Base-by-base conservation (phyloP, 2,797 vertebrate genomes). In the Acipenser transmontanus region DNA sequence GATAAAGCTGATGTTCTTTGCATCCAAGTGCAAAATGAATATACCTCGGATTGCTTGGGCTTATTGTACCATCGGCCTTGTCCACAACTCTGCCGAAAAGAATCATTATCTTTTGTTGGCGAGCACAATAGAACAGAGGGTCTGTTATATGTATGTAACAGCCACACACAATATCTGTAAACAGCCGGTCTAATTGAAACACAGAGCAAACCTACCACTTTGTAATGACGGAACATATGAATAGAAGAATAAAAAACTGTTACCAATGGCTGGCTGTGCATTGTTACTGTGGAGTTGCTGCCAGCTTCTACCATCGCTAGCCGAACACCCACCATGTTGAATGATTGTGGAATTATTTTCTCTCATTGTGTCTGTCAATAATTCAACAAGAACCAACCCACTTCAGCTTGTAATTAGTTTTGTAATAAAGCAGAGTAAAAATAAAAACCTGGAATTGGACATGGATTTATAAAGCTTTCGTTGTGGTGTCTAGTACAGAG, bases 91-190 rank as follows among this genome's bases (percentile, higher is more conserved):
- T 92, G 84, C 85, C 83, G 85, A 91, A 90, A 90, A 81, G 81
- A 91, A 88, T 96, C 88, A 95, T 96, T 95, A 93, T 94, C 93
- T 89, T 94, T 96, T 96, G 92, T 97, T 85, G 80, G 79, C 77
- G 69, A 84, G 80, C 72, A 96, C 91, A 95, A 96, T 92, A 79
- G 86, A 70, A 76, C 77, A 77, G 83, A 90, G 89, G 86, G 86
- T 85, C 84, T 77, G 79, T 81, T 66, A 76, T 71, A 73, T 81
- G 78, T 61, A 71, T 81, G 82, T 78, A 82, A 76, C 81, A 79
- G 81, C 80, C 71, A 59, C 66, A 76, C 80, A 91, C 84, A 93
- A 92, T 92, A 90, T 90, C 84, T 82, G 77, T 87, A 88, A 91
- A 87, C 92, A 93, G 87, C 68, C 77, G 81, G 85, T 87, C 82